phyloP scores from a whole-genome alignment of 2,113 vertebrate species.

The Pseudorhombus dupliciocellatus region DNA sequence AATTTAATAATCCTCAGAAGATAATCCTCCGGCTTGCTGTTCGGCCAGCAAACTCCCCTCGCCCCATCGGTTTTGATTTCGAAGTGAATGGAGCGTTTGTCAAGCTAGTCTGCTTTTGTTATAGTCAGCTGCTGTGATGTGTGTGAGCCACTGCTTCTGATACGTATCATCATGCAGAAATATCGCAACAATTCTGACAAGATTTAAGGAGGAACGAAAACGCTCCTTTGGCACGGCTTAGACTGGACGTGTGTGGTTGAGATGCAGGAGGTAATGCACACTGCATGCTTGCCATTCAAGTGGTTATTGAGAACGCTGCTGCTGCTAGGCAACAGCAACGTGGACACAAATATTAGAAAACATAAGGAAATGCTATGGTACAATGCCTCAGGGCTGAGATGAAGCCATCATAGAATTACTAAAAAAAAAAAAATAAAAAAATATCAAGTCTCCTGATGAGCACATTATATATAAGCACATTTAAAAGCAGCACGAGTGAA shows the following conservation, averaged over 20 bases:
- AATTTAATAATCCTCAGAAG: constrained; percentile 45
- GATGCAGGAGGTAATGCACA: not conserved
- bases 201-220: not conserved
- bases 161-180: not conserved
- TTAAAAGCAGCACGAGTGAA: no score
- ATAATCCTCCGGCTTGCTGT: constrained; percentile 17
- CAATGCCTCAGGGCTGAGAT: not conserved
- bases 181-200: not conserved
- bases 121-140: constrained; percentile 2
- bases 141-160: constrained; percentile 12
- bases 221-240: no score
- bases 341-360: not conserved
- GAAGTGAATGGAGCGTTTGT: constrained; percentile 31
- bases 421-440: no score
- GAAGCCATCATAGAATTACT: no score
- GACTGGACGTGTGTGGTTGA: not conserved
- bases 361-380: not conserved
- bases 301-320: not conserved
- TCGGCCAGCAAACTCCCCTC: not conserved
- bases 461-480: no score
- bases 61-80: constrained; percentile 24
- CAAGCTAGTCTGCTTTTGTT: constrained; percentile 35
- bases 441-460: no score
- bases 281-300: not conserved
- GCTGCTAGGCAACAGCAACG: not conserved